Evolutionary conservation across 1,140 invertebrate genomes (phyloP).

Genomic region (Carcinoscorpius rotundicauda): DNA sequence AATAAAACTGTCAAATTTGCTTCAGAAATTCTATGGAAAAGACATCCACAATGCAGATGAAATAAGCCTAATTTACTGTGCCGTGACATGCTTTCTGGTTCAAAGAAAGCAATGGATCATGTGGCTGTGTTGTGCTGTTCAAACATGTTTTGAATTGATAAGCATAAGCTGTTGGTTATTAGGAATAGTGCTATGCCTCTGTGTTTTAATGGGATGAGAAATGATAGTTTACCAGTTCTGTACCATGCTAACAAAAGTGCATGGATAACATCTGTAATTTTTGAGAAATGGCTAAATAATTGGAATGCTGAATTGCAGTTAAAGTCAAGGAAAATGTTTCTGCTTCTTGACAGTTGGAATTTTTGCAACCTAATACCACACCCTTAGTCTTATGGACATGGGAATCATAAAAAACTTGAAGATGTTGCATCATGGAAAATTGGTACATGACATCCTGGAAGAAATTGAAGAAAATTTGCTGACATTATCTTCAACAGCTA

Average conservation of each 20-base stretch:
- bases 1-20: not conserved
- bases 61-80: too few species aligned
- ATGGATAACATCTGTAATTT: constrained; percentile 25
- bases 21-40: too few species aligned
- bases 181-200: constrained; percentile 9
- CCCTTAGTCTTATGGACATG: constrained; percentile 6
- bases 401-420: too few species aligned
- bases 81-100: too few species aligned
- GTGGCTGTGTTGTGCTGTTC: constrained; percentile 11
- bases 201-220: constrained; percentile 9
- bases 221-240: constrained; percentile 18
- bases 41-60: too few species aligned
- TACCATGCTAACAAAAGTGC: constrained; percentile 22
- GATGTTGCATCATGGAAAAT: too few species aligned
- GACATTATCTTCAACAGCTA: too few species aligned
- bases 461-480: too few species aligned
- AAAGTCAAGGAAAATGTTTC: constrained; percentile 18
- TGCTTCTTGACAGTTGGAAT: constrained; percentile 26
- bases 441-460: too few species aligned
- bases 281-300: constrained; percentile 20
- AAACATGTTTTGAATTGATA: constrained; percentile 11
- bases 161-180: constrained; percentile 6
- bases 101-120: constrained; percentile 4
- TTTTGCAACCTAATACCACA: constrained; percentile 25
- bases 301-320: constrained; percentile 9